Percentiles rank a stretch among this genome's conserved stretches.
phyloP scores from a whole-genome alignment of 2,113 vertebrate genomes.

The Dascyllus trimaculatus region DNA sequence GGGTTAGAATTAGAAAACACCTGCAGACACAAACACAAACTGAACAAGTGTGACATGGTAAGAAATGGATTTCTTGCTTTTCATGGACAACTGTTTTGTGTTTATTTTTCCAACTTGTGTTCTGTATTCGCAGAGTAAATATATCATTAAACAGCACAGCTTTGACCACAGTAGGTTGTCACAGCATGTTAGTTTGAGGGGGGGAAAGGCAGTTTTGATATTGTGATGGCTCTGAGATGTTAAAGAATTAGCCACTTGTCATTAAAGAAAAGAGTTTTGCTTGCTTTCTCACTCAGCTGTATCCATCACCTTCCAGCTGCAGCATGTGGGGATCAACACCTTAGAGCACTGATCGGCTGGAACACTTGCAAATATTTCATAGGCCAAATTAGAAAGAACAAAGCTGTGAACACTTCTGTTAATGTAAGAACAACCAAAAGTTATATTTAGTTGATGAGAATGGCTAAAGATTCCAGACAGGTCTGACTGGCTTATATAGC shows the following conservation, averaged over 20 bases:
- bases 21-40: not conserved
- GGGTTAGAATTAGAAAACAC: not conserved
- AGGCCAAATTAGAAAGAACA: not conserved
- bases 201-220: not conserved
- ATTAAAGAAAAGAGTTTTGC: constrained; percentile 11
- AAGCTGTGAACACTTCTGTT: no score
- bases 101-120: not conserved
- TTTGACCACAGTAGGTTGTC: not conserved
- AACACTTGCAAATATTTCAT: not conserved
- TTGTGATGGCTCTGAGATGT: not conserved
- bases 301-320: constrained; percentile 17
- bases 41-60: not conserved
- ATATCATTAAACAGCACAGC: not conserved
- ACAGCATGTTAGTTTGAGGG: not conserved
- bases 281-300: not conserved
- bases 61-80: not conserved
- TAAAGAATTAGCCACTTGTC: constrained; percentile 9
- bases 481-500: not conserved
- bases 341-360: not conserved
- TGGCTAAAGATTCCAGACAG: not conserved
- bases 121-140: not conserved
- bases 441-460: not conserved
- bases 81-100: not conserved
- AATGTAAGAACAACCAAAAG: not conserved
- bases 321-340: constrained; percentile 12